Evolutionary conservation across 2,797 vertebrate species (phyloP), one percentile per base, ranked within the genome.

Genomic region (Sciurus carolinensis): DNA sequence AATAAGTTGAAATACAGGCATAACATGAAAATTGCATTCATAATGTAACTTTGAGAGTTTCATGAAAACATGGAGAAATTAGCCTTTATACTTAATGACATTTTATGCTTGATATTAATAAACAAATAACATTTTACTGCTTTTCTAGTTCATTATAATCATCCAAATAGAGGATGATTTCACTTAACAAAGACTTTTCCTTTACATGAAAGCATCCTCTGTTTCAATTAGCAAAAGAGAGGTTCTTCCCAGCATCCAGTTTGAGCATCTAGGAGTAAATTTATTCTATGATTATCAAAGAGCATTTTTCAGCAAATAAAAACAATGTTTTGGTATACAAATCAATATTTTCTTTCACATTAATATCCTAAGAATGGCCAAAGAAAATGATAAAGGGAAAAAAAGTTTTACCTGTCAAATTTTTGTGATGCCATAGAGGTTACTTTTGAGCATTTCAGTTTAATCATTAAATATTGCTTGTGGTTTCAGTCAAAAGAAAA

Each of bases 91-190:
- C 26, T 47, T 88, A 93, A 75, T 72, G 36, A 76, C 20, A 26
- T n/a, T 80, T 30, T 17, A 33, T 57, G 62, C 42, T 87, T 95
- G 30, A 82, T 54, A 88, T 54, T 93, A 62, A 79, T 73, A 64
- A 76, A 7, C 1, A 90, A 84, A 39, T 33, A 87, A 87, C 54
- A 71, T 30, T 62, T 59, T 75, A 88, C 4, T 57, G 28, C 82
- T 73, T 82, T 81, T 77, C 52, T 39, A 87, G 44, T 57, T 90
- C 54, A 88, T 90, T 81, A 85, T 88, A 94, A 88, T 81, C 73
- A 92, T 52, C 36, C 36, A 88, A 81, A 90, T 81, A 85, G 64
- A 87, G 7, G 47, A 90, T 66, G 30, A 66, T 8, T 8, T 17
- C 22, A 59, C 22, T 88, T 28, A 83, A 8, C 4, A 94, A 6